Evolutionary conservation across 2,888 invertebrate genomes (phyloP).

Genomic region (Epinotia nisella): DNA sequence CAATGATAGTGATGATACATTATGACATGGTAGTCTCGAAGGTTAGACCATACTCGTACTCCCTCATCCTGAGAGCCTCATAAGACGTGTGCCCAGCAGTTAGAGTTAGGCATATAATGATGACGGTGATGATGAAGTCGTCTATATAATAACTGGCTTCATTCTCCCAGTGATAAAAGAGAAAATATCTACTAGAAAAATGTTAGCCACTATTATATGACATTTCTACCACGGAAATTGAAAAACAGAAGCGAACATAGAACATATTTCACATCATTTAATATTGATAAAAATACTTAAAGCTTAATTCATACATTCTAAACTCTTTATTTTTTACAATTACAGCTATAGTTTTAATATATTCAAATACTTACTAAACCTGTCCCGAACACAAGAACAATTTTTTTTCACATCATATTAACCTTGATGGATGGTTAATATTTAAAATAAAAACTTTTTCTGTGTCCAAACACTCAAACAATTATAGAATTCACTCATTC

Average conservation of each 20-base stretch:
- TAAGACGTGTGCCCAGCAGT: not conserved
- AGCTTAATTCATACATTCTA: not conserved
- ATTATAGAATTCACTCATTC: too few relatives aligned
- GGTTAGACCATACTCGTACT: not conserved
- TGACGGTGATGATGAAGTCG: not conserved
- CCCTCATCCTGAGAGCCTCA: not conserved
- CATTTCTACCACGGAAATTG: not conserved
- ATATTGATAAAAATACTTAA: too few relatives aligned
- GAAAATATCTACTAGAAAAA: constrained; percentile 39
- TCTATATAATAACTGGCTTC: constrained; percentile 18
- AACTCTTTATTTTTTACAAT: too few relatives aligned
- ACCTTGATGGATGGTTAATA: too few relatives aligned
- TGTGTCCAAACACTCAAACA: too few relatives aligned
- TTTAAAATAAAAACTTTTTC: too few relatives aligned
- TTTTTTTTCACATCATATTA: not conserved
- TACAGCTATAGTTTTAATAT: too few relatives aligned
- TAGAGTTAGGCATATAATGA: not conserved
- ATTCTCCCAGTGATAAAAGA: constrained; percentile 32
- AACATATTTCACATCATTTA: too few relatives aligned
- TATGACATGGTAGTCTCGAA: not conserved
- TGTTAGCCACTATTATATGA: constrained; percentile 22
- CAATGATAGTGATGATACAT: constrained; percentile 1
- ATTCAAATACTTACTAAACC: not conserved
- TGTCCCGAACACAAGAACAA: not conserved
- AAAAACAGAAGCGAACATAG: too few relatives aligned